Conservation (phyloP, 2,888 invertebrate genomes). For the Craniophora ligustri region DNA sequence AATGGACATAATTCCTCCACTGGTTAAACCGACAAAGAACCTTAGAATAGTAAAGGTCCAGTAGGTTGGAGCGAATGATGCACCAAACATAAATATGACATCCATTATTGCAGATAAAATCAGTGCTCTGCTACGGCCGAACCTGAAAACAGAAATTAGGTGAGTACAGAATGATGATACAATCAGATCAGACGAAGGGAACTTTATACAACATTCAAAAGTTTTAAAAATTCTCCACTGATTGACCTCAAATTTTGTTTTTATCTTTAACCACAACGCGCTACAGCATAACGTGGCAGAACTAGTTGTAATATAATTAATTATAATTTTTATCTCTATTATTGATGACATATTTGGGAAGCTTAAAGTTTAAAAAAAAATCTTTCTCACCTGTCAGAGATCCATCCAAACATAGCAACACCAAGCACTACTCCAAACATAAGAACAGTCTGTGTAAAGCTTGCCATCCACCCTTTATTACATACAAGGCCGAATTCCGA, state of each 20-base stretch:
- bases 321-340: too few species aligned
- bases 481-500: constrained; percentile 70
- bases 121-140: constrained; percentile 87
- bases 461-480: constrained; percentile 67
- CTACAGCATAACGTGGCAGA: too few species aligned
- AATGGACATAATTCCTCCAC: constrained; percentile 92
- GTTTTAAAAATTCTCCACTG: too few species aligned
- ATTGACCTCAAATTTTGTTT: too few species aligned
- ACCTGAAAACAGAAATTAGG: constrained; percentile 58
- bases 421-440: constrained; percentile 72
- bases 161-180: not conserved
- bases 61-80: constrained; percentile 89
- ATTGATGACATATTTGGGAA: too few species aligned
- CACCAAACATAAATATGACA: constrained; percentile 89
- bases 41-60: constrained; percentile 88
- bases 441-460: constrained; percentile 66
- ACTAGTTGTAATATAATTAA: too few species aligned
- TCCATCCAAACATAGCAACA: constrained; percentile 68
- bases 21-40: constrained; percentile 91
- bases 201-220: too few species aligned
- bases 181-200: too few species aligned
- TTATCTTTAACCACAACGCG: too few species aligned
- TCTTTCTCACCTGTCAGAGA: constrained; percentile 76
- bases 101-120: constrained; percentile 90
- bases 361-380: too few species aligned